Base-by-base conservation (phyloP, 2,888 invertebrate genomes). In the Eupeodes latifasciatus region DNA sequence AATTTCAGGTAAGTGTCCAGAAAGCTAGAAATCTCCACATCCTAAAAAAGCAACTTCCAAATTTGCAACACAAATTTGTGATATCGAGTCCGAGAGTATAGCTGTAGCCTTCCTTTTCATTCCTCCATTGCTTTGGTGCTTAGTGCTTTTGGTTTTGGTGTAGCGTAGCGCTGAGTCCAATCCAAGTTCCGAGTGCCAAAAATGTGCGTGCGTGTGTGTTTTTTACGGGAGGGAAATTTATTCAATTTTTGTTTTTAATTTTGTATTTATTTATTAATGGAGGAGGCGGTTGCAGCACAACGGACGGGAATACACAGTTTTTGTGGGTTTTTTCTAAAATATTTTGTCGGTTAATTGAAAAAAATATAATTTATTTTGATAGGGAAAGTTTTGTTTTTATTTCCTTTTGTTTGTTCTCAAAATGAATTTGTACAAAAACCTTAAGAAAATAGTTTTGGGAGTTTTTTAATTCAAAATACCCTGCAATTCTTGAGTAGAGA, bases 351-450 rank as follows among this genome's bases (percentile, higher is more conserved):
- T 40, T 40, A 5, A 40, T 80, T 5, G 11, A 51, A 53, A 27
- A 53, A n/a, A 69, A 19, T 19, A 14, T 16, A 27, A 44, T 16
- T 19, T 62, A 49, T 49, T 79, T 79, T 79, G 11, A 36, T 16
- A 77, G 82, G 55, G 78, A 79, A 82, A 74, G 77, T 85, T 74
- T 69, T 40, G 40, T 40, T 40, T 40, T 40, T 40, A 40, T 82
- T 49, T 61, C 19, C 49, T 59, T 72, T 64, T 11, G 44, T 44
- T 47, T 47, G 7, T 27, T 27, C 0, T 7, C 9, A 7, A 47
- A 51, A 67, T 16, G 51, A 11, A 34, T 2, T 19, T 27, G 19
- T 19, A 7, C 11, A 34, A 69, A 69, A 36, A 51, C 34, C 27
- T 51, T 36, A 9, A 57, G 27, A 27, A 57, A 57, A 57, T 57